A percentile compares a stretch with the other conserved stretches of the same genome.
These are phyloP conservation scores for Herminia tarsipennalis DNA, from an alignment of 2,888 invertebrate genomes.

Conservation along the genomic window DNA sequence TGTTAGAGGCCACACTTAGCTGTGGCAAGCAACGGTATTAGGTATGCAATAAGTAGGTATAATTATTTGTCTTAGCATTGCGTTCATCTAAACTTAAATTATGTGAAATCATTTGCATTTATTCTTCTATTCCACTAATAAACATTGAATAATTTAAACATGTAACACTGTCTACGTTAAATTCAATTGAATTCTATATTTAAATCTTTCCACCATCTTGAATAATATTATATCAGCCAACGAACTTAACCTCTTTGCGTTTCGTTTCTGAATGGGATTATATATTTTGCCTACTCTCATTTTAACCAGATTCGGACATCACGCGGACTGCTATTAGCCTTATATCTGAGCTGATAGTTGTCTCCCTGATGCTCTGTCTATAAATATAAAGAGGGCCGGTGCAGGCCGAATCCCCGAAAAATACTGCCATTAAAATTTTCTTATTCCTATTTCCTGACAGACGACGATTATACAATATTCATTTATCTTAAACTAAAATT, in stretches of 20 bases:
- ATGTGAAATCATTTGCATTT: constrained; percentile 36
- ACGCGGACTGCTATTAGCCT: constrained; percentile 32
- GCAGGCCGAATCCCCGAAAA: constrained; percentile 41
- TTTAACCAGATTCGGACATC: constrained; percentile 55
- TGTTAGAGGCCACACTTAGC: constrained; percentile 26
- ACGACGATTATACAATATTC: constrained; percentile 22
- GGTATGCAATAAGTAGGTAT: constrained; percentile 12
- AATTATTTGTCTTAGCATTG: constrained; percentile 2
- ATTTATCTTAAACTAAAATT: constrained; percentile 18
- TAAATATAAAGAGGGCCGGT: constrained; percentile 40
- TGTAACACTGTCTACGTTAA: constrained; percentile 34
- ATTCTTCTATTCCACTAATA: constrained; percentile 24
- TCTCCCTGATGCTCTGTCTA: constrained; percentile 39
- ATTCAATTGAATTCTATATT: constrained; percentile 21
- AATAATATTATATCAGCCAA: constrained; percentile 28
- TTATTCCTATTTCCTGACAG: constrained; percentile 32
- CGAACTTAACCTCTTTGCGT: constrained; percentile 26
- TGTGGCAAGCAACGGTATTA: constrained; percentile 32
- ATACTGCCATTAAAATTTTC: constrained; percentile 17
- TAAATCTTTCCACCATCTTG: constrained; percentile 17
- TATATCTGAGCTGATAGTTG: constrained; percentile 36
- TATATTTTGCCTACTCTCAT: constrained; percentile 52
- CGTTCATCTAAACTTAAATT: constrained; percentile 32
- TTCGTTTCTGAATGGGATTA: constrained; percentile 27
- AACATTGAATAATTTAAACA: constrained; percentile 35